Evolutionary conservation across 2,797 vertebrate genomes (phyloP), one percentile per base, ranked within the genome.

Genomic region (Phalloptychus januarius): DNA sequence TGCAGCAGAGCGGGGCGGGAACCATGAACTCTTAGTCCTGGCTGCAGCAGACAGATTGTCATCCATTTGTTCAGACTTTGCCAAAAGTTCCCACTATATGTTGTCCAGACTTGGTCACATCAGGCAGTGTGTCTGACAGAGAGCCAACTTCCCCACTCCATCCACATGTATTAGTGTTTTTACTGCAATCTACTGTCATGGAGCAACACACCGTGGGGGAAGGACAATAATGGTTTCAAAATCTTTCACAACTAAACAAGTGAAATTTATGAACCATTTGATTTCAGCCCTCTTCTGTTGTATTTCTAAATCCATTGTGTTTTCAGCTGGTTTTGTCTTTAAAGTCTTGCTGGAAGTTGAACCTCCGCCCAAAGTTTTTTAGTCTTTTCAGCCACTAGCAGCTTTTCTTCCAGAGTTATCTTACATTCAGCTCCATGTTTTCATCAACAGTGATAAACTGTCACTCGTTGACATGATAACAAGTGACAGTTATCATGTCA

Each of bases 1-100:
- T n/a, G n/a, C n/a, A n/a, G n/a, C n/a, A n/a, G n/a, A n/a, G n/a
- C n/a, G n/a, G n/a, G n/a, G 78, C 18, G 52, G 48, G 77, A 73
- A 76, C n/a, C n/a, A n/a, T n/a, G n/a, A n/a, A n/a, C n/a, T n/a
- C n/a, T n/a, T n/a, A n/a, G n/a, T 79, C 73, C 61, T 65, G 81
- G 88, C 88, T 87, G 87, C 87, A 78, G 83, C 79, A 36, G 82
- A 72, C 33, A 76, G 82, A 89, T 63, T 76, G 77, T 54, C 72
- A 56, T 25, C 44, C 71, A 12, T 52, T 76, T 71, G 80, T 84
- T 23, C 25, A 38, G 70, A 81, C 77, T 82, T 44, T 52, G 74
- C 71, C 71, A 80, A 79, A 83, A 78, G 81, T 78, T 75, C 46
- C 77, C 50, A 78, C 15, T 23, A 36, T 70, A 69, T 78, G 71